phyloP scores from a whole-genome alignment of 2,113 vertebrate species.

The Apodemus speciosus region DNA sequence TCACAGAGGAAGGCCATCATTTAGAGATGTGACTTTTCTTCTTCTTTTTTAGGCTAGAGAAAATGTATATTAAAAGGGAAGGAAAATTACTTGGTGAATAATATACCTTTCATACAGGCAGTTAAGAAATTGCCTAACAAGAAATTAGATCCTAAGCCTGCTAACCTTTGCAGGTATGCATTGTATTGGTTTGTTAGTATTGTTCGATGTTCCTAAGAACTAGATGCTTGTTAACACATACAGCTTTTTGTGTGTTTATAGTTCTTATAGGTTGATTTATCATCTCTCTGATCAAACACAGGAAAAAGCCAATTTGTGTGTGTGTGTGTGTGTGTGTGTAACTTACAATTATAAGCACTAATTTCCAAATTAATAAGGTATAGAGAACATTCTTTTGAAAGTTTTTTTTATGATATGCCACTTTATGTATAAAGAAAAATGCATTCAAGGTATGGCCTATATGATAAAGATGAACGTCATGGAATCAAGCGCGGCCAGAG shows the following conservation, averaged over 20 bases:
- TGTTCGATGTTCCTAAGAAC: constrained; percentile 52
- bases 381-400: constrained; percentile 17
- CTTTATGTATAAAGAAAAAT: constrained; percentile 24
- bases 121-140: constrained; percentile 17
- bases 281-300: constrained; percentile 7
- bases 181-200: constrained; percentile 58
- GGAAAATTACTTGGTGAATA: constrained; percentile 53
- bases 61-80: constrained; percentile 65
- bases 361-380: constrained; percentile 56
- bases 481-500: not conserved
- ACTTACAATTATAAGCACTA: not conserved
- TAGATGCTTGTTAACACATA: constrained; percentile 55
- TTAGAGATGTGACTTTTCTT: constrained; percentile 43
- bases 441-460: not conserved
- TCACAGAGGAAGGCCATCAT: no score
- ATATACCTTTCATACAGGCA: constrained; percentile 52
- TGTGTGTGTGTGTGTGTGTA: not conserved
- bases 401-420: not conserved
- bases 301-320: not conserved
- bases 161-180: constrained; percentile 66
- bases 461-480: constrained; percentile 3
- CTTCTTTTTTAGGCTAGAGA: constrained; percentile 61
- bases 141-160: constrained; percentile 67
- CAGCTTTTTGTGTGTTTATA: constrained; percentile 42
- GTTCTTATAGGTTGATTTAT: constrained; percentile 55